These are phyloP conservation scores for Anarsia innoxiella DNA, from an alignment of 2,888 invertebrate species.

Conservation along the genomic window DNA sequence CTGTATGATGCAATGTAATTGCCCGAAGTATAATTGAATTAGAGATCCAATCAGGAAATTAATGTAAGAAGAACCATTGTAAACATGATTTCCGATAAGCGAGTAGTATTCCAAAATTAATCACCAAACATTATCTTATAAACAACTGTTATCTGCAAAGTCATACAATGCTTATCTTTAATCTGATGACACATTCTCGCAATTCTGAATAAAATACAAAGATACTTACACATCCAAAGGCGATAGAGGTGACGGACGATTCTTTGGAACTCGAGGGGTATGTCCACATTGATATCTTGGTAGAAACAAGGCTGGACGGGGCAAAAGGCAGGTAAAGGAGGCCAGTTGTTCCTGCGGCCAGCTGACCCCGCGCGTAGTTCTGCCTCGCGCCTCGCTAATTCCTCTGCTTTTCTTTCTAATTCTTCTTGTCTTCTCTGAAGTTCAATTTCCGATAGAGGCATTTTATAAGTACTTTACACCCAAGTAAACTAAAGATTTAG, in stretches of 20 bases:
- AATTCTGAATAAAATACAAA: conserved; percentile 9
- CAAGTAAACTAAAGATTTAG: too few relatives aligned
- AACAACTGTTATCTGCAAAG: too few relatives aligned
- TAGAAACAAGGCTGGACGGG: conserved; percentile 99
- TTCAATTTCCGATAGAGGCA: conserved; percentile 25
- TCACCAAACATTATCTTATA: too few relatives aligned
- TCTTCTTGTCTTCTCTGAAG: conserved; percentile 90
- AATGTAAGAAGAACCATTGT: too few relatives aligned
- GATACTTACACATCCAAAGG: conserved; percentile 95
- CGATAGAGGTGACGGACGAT: conserved; percentile 96
- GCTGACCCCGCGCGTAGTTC: conserved; percentile 81
- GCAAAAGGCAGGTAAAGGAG: conserved; percentile 94
- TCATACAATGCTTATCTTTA: too few relatives aligned
- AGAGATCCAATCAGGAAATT: too few relatives aligned
- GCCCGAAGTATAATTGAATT: too few relatives aligned
- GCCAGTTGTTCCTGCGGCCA: conserved; percentile 96
- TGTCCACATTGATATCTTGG: conserved; percentile 99
- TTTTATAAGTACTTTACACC: too few relatives aligned
- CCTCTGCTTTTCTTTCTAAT: conserved; percentile 92
- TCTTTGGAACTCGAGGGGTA: conserved; percentile 97
- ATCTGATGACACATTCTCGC: too few relatives aligned
- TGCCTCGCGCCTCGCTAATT: conserved; percentile 90
- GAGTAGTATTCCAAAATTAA: too few relatives aligned
- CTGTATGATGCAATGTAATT: too few relatives aligned
- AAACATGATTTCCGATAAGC: too few relatives aligned